A percentile compares a stretch with the other conserved stretches of the same genome.
Conservation (phyloP, 2,888 invertebrate genomes). For the Meta bourneti region DNA sequence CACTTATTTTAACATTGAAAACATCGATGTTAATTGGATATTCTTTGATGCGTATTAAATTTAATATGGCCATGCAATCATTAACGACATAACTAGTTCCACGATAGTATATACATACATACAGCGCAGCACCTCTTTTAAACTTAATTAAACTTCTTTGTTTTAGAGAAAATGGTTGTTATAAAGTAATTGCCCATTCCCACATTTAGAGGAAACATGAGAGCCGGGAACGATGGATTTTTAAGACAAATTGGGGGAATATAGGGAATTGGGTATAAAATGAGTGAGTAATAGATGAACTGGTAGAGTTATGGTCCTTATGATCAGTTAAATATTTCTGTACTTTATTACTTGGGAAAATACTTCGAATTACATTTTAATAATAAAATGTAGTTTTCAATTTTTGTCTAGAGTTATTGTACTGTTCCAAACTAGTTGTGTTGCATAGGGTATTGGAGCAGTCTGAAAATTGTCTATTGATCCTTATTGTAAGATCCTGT, state of each 20-base stretch:
- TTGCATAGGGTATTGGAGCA: too few relatives aligned
- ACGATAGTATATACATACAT: neutral
- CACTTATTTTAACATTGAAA: neutral
- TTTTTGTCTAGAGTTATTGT: too few relatives aligned
- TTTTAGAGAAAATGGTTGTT: neutral
- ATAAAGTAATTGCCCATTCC: neutral
- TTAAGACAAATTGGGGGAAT: neutral
- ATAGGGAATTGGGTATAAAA: neutral
- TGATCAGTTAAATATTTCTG: too few relatives aligned
- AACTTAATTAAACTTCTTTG: slow-evolving; percentile 1
- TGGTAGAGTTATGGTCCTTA: too few relatives aligned
- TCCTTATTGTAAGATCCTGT: too few relatives aligned
- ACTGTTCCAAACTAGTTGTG: too few relatives aligned
- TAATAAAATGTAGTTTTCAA: too few relatives aligned
- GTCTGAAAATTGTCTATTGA: too few relatives aligned
- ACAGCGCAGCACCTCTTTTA: neutral
- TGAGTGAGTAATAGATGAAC: too few relatives aligned
- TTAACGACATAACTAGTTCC: neutral
- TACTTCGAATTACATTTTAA: too few relatives aligned
- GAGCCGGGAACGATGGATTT: neutral
- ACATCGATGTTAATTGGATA: neutral
- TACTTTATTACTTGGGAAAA: too few relatives aligned
- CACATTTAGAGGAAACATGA: neutral
- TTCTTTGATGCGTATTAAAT: slow-evolving; percentile 1
- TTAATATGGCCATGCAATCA: neutral